These are phyloP conservation scores for Ceratitis capitata DNA, from an alignment of 1,140 invertebrate species.

Conservation along the genomic window DNA sequence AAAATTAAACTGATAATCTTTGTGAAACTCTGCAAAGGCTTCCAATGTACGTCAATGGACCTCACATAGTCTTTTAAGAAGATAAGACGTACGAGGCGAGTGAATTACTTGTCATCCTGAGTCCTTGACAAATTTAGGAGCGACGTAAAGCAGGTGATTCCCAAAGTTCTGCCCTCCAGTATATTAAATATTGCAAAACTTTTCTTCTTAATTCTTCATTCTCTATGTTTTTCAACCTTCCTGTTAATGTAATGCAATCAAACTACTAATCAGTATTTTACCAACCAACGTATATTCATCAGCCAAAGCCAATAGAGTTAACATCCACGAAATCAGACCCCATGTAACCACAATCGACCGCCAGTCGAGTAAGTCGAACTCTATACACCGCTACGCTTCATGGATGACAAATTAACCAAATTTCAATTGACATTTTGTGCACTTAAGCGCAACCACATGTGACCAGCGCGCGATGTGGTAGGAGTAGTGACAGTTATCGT, in stretches of 20 bases:
- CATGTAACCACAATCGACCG: background rate
- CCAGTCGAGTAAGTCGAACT: background rate
- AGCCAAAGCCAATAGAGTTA: background rate
- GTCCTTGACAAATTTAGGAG: too few species aligned
- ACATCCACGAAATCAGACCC: background rate
- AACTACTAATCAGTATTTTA: background rate
- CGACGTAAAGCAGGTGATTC: too few species aligned
- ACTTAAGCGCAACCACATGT: slow-evolving; percentile 36
- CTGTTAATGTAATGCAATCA: background rate
- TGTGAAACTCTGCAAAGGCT: too few species aligned
- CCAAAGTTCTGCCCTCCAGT: too few species aligned
- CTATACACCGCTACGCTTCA: slow-evolving; percentile 5
- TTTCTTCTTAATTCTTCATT: too few species aligned
- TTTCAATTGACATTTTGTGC: slow-evolving; percentile 38
- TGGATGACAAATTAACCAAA: slow-evolving; percentile 36
- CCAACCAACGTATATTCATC: background rate
- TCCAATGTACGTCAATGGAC: too few species aligned
- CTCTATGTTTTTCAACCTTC: too few species aligned
- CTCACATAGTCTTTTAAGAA: too few species aligned
- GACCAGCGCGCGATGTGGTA: background rate
- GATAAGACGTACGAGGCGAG: too few species aligned
- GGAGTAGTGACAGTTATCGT: slow-evolving; percentile 6
- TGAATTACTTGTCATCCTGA: too few species aligned
- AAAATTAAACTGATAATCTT: too few species aligned
- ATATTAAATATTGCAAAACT: background rate